Evolutionary conservation across 2,888 invertebrate species (phyloP), one percentile per base, ranked within the genome.

Genomic region (Acleris holmiana): DNA sequence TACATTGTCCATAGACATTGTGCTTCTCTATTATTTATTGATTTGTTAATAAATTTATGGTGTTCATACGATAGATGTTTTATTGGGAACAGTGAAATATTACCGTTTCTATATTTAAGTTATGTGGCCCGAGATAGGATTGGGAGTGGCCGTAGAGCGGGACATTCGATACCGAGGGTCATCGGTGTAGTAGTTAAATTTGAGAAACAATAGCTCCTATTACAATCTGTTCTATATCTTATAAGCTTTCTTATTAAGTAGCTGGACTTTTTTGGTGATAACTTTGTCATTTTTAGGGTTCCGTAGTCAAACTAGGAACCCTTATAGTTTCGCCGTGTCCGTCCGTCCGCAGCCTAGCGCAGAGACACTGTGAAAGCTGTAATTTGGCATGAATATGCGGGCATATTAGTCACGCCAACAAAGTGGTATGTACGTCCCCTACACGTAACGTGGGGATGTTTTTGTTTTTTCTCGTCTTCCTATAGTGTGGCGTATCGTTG

Each of bases 41-140:
- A 79, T 86, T 85, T 82, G 88, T 86, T 86, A 88, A 89, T 88
- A 85, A 87, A 88, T 88, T 86, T 89, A 88, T 84, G 80, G 76
- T 77, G 76, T 83, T 77, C 77, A 73, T 74, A 67, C 69, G 67
- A 67, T 69, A 74, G 73, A 77, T 79, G 81, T 80, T 84, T 84
- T 85, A 84, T 85, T 81, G 76, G 70, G 66, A 70, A 69, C 69
- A 76, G 81, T 79, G 82, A 84, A 83, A 84, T 80, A 78, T 74
- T 77, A 77, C 72, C 77, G 70, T 70, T 71, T 69, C 69, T 68
- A 61, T 67, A 68, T 61, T 59, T 61, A 61, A 69, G 71, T 74
- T 74, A 75, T 77, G 74, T 72, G 72, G 61, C 58, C 46, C 35
- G 25, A 69, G 72, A 71, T 73, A 68, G 71, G 71, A 73, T 72